Conservation (phyloP, 2,797 vertebrate species). For the Malurus leucopterus region DNA sequence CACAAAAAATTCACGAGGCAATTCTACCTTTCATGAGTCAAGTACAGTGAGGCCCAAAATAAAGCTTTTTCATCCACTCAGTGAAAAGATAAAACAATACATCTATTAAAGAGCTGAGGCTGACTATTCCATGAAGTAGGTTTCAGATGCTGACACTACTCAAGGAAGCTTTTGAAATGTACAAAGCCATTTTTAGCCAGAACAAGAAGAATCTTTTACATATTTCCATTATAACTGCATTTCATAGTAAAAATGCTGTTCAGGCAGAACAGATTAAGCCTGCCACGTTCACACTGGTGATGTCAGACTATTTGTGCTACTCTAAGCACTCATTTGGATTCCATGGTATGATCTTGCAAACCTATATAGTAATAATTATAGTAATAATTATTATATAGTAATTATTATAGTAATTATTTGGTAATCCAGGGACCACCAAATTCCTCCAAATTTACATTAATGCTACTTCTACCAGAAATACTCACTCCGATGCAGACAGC, state of each 20-base stretch:
- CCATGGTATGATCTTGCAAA: neutral
- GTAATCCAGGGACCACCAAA: neutral
- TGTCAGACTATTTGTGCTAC: neutral
- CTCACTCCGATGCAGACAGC: fast-evolving
- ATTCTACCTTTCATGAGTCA: neutral
- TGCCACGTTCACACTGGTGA: fast-evolving
- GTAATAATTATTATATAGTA: too few species aligned
- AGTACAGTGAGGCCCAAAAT: neutral
- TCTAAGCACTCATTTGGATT: neutral
- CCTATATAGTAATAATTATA: too few species aligned
- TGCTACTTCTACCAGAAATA: neutral
- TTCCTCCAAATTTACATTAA: neutral
- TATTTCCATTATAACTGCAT: neutral
- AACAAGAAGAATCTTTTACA: neutral
- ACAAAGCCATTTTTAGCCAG: neutral
- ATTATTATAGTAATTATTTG: too few species aligned
- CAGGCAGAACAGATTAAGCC: neutral
- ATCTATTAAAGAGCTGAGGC: neutral
- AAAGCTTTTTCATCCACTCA: neutral
- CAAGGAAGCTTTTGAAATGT: neutral
- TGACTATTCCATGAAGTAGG: neutral
- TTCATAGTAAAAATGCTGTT: neutral
- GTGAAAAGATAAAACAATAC: neutral
- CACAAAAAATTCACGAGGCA: neutral
- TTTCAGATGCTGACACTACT: neutral